Evolutionary conservation across 2,113 vertebrate species (phyloP).

Genomic region (Lepus europaeus): DNA sequence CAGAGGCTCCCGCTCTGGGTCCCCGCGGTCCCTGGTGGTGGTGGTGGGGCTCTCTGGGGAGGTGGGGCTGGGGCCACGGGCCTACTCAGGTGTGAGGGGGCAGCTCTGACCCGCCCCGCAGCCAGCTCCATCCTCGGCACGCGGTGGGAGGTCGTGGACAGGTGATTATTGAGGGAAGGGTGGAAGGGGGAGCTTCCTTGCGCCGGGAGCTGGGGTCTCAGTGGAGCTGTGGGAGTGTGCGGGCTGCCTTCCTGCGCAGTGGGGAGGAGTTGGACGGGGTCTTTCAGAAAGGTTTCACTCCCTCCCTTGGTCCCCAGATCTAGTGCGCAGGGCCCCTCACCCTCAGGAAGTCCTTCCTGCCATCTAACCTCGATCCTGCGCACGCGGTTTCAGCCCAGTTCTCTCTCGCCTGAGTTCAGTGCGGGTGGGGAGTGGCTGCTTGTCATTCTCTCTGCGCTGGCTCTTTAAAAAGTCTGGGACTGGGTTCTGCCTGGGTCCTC

Average conservation of each 20-base stretch:
- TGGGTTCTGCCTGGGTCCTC: background rate
- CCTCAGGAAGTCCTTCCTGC: slow-evolving; percentile 59
- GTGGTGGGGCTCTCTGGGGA: slow-evolving; percentile 6
- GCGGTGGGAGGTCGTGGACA: background rate
- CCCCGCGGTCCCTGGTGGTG: background rate
- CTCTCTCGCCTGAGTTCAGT: background rate
- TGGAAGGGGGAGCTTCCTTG: background rate
- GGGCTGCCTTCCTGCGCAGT: slow-evolving; percentile 4
- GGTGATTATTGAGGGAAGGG: background rate
- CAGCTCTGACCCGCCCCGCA: background rate
- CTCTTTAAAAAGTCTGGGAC: slow-evolving; percentile 47
- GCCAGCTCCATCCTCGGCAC: slow-evolving; percentile 14
- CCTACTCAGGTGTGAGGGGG: slow-evolving; percentile 47
- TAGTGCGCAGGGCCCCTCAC: slow-evolving; percentile 61
- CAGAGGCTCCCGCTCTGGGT: background rate
- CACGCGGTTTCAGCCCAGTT: background rate
- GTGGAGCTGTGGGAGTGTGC: background rate
- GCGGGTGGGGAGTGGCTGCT: background rate
- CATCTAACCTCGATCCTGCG: slow-evolving; percentile 50
- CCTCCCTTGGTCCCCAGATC: background rate
- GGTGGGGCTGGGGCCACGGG: slow-evolving; percentile 22
- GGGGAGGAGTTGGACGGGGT: background rate
- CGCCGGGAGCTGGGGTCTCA: background rate
- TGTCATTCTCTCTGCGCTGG: background rate
- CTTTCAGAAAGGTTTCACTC: background rate